These are phyloP conservation scores for Turnix velox DNA, from an alignment of 2,113 vertebrate species.

Conservation along the genomic window DNA sequence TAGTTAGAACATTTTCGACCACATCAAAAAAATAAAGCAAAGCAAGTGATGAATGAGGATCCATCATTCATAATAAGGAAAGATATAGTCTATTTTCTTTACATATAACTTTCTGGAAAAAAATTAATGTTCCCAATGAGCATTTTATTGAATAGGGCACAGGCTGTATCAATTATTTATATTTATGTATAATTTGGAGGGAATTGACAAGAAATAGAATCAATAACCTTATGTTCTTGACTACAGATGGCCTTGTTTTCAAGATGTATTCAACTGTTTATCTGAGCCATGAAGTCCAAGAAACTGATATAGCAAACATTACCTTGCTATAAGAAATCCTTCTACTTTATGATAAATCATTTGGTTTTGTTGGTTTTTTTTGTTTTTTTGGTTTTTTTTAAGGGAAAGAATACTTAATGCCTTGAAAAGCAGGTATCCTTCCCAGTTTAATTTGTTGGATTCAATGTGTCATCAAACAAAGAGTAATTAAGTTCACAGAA, in stretches of 20 bases:
- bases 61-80: neutral
- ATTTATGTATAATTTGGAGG: neutral
- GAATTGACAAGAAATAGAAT: neutral
- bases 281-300: neutral
- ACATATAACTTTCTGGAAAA: fast-evolving
- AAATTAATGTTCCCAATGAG: neutral
- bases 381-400: neutral
- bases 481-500: neutral
- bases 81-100: neutral
- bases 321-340: neutral
- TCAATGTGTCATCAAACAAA: neutral
- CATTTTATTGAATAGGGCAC: neutral
- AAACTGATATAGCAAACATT: neutral
- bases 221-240: neutral
- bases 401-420: neutral
- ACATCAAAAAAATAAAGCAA: neutral
- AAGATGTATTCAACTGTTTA: neutral
- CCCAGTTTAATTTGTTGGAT: neutral
- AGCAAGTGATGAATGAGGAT: neutral
- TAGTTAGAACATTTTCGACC: neutral
- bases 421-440: neutral
- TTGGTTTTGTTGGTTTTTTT: neutral
- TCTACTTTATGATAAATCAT: neutral
- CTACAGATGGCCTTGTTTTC: neutral
- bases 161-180: neutral